phyloP scores from a whole-genome alignment of 2,888 invertebrate genomes.

The Coenonympha glycerion region DNA sequence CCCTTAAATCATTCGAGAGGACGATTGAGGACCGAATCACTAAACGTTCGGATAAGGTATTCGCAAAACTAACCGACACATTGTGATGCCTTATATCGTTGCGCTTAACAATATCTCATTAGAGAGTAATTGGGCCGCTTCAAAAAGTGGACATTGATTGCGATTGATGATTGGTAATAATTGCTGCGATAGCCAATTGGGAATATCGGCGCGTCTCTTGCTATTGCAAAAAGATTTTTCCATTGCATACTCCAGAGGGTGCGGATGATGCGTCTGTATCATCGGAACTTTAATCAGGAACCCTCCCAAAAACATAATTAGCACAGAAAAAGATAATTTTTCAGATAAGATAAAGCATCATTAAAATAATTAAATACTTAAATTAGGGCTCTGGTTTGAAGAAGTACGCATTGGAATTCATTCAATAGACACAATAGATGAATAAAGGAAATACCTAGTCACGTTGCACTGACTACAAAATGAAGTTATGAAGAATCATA shows the following conservation, averaged over 20 bases:
- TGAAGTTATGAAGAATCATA: not conserved
- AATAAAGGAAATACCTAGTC: not conserved
- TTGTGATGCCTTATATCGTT: constrained; percentile 22
- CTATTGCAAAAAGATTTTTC: constrained; percentile 9
- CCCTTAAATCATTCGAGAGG: constrained; percentile 49
- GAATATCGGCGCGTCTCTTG: constrained; percentile 11
- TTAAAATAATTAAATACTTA: not conserved
- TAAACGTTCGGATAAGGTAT: constrained; percentile 30
- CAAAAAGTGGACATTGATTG: constrained; percentile 18
- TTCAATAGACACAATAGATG: not conserved
- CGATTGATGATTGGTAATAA: constrained; percentile 18
- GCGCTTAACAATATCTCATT: constrained; percentile 23
- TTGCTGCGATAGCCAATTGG: constrained; percentile 6
- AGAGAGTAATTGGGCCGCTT: constrained; percentile 14
- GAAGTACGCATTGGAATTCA: not conserved
- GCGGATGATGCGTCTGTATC: not conserved
- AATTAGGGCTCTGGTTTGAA: not conserved
- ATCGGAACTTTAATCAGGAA: constrained; percentile 5
- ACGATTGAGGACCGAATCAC: constrained; percentile 38
- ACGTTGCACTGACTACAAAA: not conserved
- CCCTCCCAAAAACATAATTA: constrained; percentile 5
- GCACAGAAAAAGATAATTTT: not conserved
- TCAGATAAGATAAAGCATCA: not conserved
- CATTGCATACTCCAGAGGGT: not conserved
- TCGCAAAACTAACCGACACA: constrained; percentile 39